A percentile compares a stretch with the other conserved stretches of the same genome.
phyloP scores from a whole-genome alignment of 2,888 invertebrate genomes.

The Epirrhoe alternata region DNA sequence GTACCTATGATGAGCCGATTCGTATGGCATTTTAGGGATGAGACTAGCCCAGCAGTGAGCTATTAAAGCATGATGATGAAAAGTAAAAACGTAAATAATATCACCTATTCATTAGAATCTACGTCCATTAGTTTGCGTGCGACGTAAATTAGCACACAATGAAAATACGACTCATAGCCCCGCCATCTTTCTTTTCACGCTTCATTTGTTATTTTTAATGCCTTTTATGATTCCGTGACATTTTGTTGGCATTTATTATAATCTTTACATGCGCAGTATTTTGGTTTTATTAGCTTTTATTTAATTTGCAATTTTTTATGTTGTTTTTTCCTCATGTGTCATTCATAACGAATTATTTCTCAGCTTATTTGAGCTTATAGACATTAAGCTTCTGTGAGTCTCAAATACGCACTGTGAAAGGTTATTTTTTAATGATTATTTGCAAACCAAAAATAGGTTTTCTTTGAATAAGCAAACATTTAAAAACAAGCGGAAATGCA shows the following conservation, averaged over 20 bases:
- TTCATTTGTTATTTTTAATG: constrained; percentile 16
- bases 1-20: too few species aligned
- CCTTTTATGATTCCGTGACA: constrained; percentile 5
- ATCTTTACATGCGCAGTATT: not conserved
- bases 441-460: too few species aligned
- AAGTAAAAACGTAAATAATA: not conserved
- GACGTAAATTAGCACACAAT: constrained; percentile 34
- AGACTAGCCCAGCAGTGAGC: not conserved
- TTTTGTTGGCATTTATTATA: not conserved
- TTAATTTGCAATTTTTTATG: not conserved
- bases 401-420: too few species aligned
- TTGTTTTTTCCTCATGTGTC: not conserved
- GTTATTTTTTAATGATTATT: too few species aligned
- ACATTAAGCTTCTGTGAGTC: too few species aligned
- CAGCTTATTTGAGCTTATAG: not conserved
- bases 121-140: constrained; percentile 25
- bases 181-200: constrained; percentile 31
- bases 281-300: not conserved
- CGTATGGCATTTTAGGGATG: not conserved
- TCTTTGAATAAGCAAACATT: too few species aligned
- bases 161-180: constrained; percentile 36
- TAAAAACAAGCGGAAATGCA: too few species aligned
- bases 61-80: too few species aligned
- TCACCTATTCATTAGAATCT: constrained; percentile 5
- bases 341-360: too few species aligned